A percentile compares a stretch with the other conserved stretches of the same genome.
Evolutionary conservation across 2,113 vertebrate genomes (phyloP).

Genomic region (Eptesicus fuscus): DNA sequence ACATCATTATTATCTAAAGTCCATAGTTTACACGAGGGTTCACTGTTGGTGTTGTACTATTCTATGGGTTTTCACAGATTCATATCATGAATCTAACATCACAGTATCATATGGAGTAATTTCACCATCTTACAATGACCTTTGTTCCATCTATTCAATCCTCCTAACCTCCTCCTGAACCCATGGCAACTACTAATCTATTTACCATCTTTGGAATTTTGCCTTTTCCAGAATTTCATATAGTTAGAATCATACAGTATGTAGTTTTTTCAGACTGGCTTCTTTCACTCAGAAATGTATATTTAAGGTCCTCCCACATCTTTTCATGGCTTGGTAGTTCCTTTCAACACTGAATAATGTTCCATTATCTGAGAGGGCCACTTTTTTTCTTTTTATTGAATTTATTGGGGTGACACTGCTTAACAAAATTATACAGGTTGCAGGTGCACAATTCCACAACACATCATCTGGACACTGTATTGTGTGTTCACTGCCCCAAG

Average conservation of each 20-base stretch:
- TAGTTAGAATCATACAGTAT: background rate
- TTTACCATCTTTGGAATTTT: background rate
- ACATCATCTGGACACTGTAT: no score
- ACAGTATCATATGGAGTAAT: background rate
- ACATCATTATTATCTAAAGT: background rate
- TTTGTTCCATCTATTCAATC: no score
- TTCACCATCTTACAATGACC: background rate
- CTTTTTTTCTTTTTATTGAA: no score
- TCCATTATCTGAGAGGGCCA: background rate
- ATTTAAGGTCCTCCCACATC: background rate
- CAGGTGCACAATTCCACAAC: no score
- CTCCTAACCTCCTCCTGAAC: background rate
- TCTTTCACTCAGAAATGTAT: background rate
- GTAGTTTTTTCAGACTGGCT: background rate
- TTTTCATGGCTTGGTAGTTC: background rate
- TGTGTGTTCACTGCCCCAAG: background rate
- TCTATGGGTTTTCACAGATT: background rate
- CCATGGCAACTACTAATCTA: background rate
- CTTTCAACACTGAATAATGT: background rate
- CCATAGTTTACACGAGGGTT: background rate
- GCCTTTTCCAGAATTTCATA: background rate
- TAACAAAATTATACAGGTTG: no score
- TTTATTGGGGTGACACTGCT: no score
- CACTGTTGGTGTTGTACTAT: background rate
- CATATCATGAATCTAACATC: background rate